Percentiles rank a stretch among this genome's conserved stretches.
Evolutionary conservation across 2,113 vertebrate genomes (phyloP).

Genomic region (Hepsetus odoe): DNA sequence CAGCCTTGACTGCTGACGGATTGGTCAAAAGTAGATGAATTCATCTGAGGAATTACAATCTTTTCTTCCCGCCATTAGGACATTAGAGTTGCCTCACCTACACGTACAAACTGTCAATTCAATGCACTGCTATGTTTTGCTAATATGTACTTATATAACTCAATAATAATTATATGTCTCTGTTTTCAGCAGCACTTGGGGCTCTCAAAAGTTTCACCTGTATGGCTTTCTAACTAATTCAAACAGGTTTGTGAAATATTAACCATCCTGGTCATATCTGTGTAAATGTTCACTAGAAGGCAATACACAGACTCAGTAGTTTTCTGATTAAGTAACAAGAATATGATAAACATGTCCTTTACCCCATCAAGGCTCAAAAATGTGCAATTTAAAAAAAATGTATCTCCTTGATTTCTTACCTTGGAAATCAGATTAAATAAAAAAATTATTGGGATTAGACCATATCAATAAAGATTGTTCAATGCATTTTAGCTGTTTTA

Average conservation of each 20-base stretch:
- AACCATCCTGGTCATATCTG: too few relatives aligned
- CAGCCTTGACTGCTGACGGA: not conserved
- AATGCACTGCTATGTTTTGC: conserved; percentile 7
- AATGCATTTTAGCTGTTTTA: not conserved
- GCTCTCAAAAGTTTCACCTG: conserved; percentile 84
- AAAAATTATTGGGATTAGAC: not conserved
- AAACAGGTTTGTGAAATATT: conserved; percentile 85
- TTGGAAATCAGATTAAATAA: too few relatives aligned
- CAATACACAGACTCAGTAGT: too few relatives aligned
- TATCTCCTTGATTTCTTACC: too few relatives aligned
- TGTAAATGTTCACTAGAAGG: not conserved
- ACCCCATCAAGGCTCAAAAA: too few relatives aligned
- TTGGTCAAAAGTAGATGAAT: not conserved
- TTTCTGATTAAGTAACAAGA: too few relatives aligned
- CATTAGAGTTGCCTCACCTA: not conserved
- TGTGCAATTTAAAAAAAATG: too few relatives aligned
- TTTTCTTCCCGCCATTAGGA: not conserved
- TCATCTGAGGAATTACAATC: not conserved
- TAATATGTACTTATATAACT: not conserved
- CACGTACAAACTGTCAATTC: not conserved
- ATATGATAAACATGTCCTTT: too few relatives aligned
- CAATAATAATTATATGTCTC: conserved; percentile 60
- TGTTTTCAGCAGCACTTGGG: conserved; percentile 87
- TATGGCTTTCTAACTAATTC: conserved; percentile 85
- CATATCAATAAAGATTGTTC: not conserved